Percentiles rank a stretch among this genome's conserved stretches.
phyloP scores from a whole-genome alignment of 2,888 invertebrate species.

The Hypselothyrea guttata region DNA sequence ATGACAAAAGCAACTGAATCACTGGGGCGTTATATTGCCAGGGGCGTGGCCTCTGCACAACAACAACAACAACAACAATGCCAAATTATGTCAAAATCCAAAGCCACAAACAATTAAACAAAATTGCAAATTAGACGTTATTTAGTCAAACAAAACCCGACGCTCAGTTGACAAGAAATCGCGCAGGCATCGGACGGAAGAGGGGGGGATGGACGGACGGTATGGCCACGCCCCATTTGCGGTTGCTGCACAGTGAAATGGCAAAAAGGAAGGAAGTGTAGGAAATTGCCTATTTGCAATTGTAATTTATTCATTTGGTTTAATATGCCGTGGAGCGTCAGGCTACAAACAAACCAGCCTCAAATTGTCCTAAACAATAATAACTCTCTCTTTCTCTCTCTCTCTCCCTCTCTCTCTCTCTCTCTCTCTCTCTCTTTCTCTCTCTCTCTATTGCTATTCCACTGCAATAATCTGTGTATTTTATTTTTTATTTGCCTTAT shows the following conservation, averaged over 20 bases:
- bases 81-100: constrained; percentile 73
- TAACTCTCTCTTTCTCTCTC: constrained; percentile 19
- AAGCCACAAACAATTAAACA: constrained; percentile 76
- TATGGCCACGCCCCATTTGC: constrained; percentile 63
- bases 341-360: constrained; percentile 48
- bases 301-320: constrained; percentile 77
- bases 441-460: background rate
- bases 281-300: constrained; percentile 78
- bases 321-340: constrained; percentile 72
- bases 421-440: constrained; percentile 11
- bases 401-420: background rate
- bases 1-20: constrained; percentile 31
- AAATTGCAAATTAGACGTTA: constrained; percentile 77
- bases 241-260: constrained; percentile 46
- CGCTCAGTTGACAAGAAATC: constrained; percentile 22
- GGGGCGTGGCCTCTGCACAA: constrained; percentile 21
- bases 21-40: constrained; percentile 17
- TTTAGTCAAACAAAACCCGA: constrained; percentile 54
- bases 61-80: constrained; percentile 34
- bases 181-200: no score
- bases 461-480: constrained; percentile 19
- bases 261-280: constrained; percentile 71
- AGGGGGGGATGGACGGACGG: no score
- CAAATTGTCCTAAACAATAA: constrained; percentile 64
- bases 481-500: constrained; percentile 25